A percentile compares a stretch with the other conserved stretches of the same genome.
Conservation (phyloP, 2,113 vertebrate species). For the Bettongia penicillata region DNA sequence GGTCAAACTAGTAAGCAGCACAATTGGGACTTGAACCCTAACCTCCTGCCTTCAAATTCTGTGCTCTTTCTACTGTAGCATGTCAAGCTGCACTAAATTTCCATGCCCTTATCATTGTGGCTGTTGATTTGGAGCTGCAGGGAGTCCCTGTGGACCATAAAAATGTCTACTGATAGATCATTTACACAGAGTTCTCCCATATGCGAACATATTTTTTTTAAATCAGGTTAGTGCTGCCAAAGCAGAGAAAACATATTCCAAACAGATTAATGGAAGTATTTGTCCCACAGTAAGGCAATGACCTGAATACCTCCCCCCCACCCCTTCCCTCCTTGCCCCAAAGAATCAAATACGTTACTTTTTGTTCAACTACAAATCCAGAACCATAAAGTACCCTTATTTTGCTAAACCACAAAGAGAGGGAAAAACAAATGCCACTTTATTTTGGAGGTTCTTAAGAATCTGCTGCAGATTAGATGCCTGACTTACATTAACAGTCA, state of each 20-base stretch:
- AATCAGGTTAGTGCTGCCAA: neutral
- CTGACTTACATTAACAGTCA: accelerated
- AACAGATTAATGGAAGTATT: neutral
- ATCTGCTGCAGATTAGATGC: neutral
- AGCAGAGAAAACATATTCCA: neutral
- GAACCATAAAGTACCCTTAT: neutral
- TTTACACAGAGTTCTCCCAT: neutral
- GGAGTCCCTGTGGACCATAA: neutral
- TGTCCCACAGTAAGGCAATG: neutral
- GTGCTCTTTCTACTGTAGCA: neutral
- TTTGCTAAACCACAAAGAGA: neutral
- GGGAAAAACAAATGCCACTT: neutral
- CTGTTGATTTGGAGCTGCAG: neutral
- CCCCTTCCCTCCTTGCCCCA: neutral
- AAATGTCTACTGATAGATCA: neutral
- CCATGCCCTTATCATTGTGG: neutral
- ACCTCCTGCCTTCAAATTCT: neutral
- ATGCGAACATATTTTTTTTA: neutral
- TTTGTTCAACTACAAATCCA: neutral
- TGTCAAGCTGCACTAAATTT: neutral
- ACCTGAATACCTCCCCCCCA: neutral
- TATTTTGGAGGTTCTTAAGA: neutral
- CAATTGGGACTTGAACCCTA: neutral
- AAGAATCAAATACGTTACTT: neutral
- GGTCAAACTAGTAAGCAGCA: neutral